Percentiles rank a stretch among this genome's conserved stretches.
phyloP scores from a whole-genome alignment of 1,140 invertebrate genomes.

The Trachymyrmex cornetzi region DNA sequence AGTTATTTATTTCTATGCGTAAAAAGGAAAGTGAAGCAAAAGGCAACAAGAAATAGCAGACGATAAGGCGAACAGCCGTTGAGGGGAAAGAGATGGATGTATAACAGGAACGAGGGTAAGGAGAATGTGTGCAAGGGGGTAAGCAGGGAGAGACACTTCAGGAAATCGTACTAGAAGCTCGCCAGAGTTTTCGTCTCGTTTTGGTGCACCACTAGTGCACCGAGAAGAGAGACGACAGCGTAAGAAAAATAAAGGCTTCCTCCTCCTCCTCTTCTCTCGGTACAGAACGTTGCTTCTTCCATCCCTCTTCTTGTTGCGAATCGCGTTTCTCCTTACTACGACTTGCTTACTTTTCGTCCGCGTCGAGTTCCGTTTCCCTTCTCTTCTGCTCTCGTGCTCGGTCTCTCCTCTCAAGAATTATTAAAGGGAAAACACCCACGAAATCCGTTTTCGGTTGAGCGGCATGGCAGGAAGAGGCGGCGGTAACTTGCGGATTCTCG shows the following conservation, averaged over 20 bases:
- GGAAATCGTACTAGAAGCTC: conserved; percentile 75
- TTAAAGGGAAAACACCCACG: conserved; percentile 71
- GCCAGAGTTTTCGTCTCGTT: conserved; percentile 72
- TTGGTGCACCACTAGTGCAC: conserved; percentile 63
- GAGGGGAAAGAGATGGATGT: conserved; percentile 36
- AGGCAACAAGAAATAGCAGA: conserved; percentile 22
- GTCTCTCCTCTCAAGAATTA: conserved; percentile 63
- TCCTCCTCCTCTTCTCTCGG: conserved; percentile 36
- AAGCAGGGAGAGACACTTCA: conserved; percentile 66
- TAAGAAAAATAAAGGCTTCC: conserved; percentile 73
- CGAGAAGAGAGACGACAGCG: conserved; percentile 62
- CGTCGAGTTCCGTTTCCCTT: conserved; percentile 14
- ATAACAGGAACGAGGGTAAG: conserved; percentile 6
- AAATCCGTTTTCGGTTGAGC: conserved; percentile 62
- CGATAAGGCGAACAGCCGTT: conserved; percentile 23
- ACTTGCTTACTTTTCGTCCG: conserved; percentile 52
- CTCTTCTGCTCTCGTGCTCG: conserved; percentile 4
- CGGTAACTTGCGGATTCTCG: conserved; percentile 50
- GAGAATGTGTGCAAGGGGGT: conserved; percentile 49
- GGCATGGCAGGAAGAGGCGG: background rate
- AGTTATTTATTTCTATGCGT: conserved; percentile 36
- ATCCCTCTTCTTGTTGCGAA: conserved; percentile 27
- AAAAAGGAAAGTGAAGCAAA: background rate
- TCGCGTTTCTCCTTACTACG: conserved; percentile 40
- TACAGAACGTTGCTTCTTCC: conserved; percentile 39